Conservation (phyloP, 2,888 invertebrate genomes). For the Cactoblastis cactorum region DNA sequence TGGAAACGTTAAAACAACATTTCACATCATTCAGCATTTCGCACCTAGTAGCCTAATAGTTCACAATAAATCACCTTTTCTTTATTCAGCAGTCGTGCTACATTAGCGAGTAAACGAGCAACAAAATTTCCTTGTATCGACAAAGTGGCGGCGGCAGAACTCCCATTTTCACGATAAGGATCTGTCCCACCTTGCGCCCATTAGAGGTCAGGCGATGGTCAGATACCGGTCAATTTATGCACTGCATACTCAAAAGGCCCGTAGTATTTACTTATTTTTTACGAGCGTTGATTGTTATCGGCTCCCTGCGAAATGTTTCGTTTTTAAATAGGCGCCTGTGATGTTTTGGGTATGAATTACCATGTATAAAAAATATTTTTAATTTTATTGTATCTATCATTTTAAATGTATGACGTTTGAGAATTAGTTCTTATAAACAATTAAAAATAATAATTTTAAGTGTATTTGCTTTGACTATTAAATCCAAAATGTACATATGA, state of each 20-base stretch:
- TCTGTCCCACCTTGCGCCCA: conserved; percentile 71
- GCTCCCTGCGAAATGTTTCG: conserved; percentile 50
- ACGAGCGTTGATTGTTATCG: conserved; percentile 57
- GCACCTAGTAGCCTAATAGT: conserved; percentile 16
- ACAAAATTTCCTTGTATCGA: conserved; percentile 65
- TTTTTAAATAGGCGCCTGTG: conserved; percentile 20
- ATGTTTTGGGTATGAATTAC: background rate
- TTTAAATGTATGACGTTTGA: no score
- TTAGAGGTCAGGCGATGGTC: conserved; percentile 72
- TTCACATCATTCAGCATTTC: conserved; percentile 14
- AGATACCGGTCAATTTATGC: conserved; percentile 72
- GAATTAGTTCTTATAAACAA: no score
- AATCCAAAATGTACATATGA: no score
- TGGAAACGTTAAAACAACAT: background rate
- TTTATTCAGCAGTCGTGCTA: conserved; percentile 33
- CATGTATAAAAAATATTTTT: no score
- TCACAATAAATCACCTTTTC: conserved; percentile 34
- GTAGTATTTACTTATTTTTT: conserved; percentile 63
- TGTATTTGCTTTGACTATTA: no score
- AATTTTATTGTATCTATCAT: no score
- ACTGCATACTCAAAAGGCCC: conserved; percentile 62
- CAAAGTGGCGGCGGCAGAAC: conserved; percentile 58
- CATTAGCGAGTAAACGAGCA: conserved; percentile 55
- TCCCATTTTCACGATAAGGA: conserved; percentile 68
- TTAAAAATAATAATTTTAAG: no score